phyloP scores from a whole-genome alignment of 2,797 vertebrate species.

The Melanotaenia nigrans region DNA sequence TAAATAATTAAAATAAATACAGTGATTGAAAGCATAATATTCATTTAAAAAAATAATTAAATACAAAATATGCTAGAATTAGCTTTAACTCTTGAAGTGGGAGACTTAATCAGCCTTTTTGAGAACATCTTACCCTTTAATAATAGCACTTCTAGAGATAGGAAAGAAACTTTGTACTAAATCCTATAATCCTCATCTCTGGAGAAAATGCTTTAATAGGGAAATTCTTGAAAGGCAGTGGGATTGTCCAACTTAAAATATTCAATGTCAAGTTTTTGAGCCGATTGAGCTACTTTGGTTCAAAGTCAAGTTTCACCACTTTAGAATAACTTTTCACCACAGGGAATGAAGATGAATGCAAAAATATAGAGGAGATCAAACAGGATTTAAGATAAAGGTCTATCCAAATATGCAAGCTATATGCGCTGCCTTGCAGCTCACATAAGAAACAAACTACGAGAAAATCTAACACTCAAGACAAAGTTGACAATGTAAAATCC shows the following conservation, averaged over 20 bases:
- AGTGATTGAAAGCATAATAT: constrained; percentile 20
- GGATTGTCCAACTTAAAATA: constrained; percentile 73
- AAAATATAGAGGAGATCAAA: constrained; percentile 68
- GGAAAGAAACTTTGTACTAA: constrained; percentile 63
- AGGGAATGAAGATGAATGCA: constrained; percentile 62
- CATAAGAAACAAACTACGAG: constrained; percentile 8
- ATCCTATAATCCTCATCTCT: constrained; percentile 75
- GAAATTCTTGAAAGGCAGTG: constrained; percentile 68
- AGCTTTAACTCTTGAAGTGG: constrained; percentile 36
- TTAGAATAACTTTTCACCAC: constrained; percentile 62
- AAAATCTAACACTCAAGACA: constrained; percentile 9
- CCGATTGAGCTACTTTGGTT: constrained; percentile 69
- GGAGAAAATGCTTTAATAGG: constrained; percentile 71
- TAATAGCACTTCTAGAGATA: constrained; percentile 59
- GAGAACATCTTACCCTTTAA: constrained; percentile 59
- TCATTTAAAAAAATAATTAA: constrained; percentile 22
- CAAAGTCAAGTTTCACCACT: constrained; percentile 66
- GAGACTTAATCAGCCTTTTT: constrained; percentile 50
- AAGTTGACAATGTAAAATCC: background rate
- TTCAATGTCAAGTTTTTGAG: constrained; percentile 72
- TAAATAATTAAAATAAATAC: background rate
- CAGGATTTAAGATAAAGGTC: constrained; percentile 60
- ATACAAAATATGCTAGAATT: constrained; percentile 27
- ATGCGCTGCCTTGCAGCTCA: constrained; percentile 7
- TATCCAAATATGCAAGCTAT: constrained; percentile 26